Evolutionary conservation across 1,140 invertebrate genomes (phyloP).

Genomic region (Mya arenaria): DNA sequence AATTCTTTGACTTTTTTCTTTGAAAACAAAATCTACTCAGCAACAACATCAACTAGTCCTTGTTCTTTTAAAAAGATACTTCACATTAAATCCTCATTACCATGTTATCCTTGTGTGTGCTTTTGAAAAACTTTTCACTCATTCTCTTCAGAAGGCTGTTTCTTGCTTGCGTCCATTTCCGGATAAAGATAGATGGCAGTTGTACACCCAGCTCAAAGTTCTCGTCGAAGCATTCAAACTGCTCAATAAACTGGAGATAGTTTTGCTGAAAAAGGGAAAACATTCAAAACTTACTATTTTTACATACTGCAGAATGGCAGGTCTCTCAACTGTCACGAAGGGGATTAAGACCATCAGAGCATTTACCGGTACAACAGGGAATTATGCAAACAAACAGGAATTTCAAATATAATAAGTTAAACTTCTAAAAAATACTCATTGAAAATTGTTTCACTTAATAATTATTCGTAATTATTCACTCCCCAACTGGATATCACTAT

Average conservation of each 20-base stretch:
- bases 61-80: too few relatives aligned
- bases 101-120: neutral
- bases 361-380: too few relatives aligned
- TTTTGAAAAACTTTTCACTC: neutral
- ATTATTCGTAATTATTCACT: too few relatives aligned
- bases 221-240: conserved; percentile 74
- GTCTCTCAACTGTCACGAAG: neutral
- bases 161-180: conserved; percentile 62
- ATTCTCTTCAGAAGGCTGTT: conserved; percentile 60
- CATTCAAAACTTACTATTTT: neutral
- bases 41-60: too few relatives aligned
- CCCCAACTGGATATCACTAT: too few relatives aligned
- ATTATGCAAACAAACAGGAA: too few relatives aligned
- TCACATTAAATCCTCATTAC: neutral
- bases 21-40: too few relatives aligned
- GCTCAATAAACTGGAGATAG: conserved; percentile 61
- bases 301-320: neutral
- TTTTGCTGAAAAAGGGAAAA: conserved; percentile 61
- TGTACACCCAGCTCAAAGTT: conserved; percentile 74
- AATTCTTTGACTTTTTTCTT: too few relatives aligned
- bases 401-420: too few relatives aligned
- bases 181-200: conserved; percentile 68
- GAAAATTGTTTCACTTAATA: too few relatives aligned
- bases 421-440: too few relatives aligned
- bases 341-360: too few relatives aligned